Conservation (phyloP, 2,113 vertebrate species). For the Neolamprologus kungweensis region DNA sequence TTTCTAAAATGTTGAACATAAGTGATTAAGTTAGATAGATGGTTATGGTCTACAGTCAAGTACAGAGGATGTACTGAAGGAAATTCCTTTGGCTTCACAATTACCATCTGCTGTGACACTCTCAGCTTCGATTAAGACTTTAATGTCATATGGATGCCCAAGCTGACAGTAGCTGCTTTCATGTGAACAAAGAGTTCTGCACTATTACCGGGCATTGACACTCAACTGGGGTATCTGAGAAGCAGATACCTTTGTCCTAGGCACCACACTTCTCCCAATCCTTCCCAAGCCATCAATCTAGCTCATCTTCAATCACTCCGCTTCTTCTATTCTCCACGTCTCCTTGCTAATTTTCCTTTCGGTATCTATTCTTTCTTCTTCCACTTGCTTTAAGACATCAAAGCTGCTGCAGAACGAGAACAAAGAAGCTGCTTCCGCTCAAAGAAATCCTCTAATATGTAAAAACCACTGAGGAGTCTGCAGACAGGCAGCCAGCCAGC, state of each 20-base stretch:
- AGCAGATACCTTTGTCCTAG: constrained; percentile 17
- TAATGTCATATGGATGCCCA: neutral
- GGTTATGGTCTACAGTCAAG: neutral
- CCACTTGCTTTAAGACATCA: constrained; percentile 38
- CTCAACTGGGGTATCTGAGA: neutral
- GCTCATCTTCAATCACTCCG: constrained; percentile 24
- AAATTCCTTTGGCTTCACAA: neutral
- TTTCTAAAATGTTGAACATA: neutral
- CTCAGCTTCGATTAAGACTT: neutral
- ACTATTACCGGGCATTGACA: neutral
- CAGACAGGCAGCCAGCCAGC: neutral
- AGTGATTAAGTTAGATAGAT: neutral
- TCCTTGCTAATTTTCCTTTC: constrained; percentile 34
- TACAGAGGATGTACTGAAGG: neutral
- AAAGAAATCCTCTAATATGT: constrained; percentile 35
- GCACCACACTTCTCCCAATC: constrained; percentile 5
- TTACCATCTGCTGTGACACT: neutral
- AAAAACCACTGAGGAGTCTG: constrained; percentile 13
- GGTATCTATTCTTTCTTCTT: constrained; percentile 3
- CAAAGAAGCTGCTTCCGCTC: constrained; percentile 30
- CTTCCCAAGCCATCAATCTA: constrained; percentile 29
- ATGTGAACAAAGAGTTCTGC: constrained; percentile 13
- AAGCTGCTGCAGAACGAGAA: constrained; percentile 39
- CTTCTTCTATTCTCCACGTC: constrained; percentile 12
- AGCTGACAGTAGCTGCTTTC: neutral